These are phyloP conservation scores for human DNA, from an alignment of 2,113 vertebrate genomes.

Conservation along the genomic window GRCh38 chr21:26864001-26864500, in stretches of 20 bases:
- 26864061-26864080: not conserved
- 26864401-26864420: not conserved
- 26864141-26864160: not conserved
- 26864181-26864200: not conserved
- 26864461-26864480: not conserved
- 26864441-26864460: not conserved
- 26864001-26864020: not conserved
- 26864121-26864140: not conserved
- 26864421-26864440: not conserved
- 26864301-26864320: not conserved
- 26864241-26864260: not conserved
- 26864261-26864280: not conserved
- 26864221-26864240: not conserved
- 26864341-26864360: not conserved
- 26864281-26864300: not conserved
- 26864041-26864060: not conserved
- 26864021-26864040: not conserved
- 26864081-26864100: not conserved
- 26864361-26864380: not conserved
- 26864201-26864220: not conserved
- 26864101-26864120: not conserved
- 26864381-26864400: not conserved
- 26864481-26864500: not conserved
- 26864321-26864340: not conserved
- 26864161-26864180: not conserved